phyloP scores from a whole-genome alignment of 2,797 vertebrate genomes.

The Varecia variegata region DNA sequence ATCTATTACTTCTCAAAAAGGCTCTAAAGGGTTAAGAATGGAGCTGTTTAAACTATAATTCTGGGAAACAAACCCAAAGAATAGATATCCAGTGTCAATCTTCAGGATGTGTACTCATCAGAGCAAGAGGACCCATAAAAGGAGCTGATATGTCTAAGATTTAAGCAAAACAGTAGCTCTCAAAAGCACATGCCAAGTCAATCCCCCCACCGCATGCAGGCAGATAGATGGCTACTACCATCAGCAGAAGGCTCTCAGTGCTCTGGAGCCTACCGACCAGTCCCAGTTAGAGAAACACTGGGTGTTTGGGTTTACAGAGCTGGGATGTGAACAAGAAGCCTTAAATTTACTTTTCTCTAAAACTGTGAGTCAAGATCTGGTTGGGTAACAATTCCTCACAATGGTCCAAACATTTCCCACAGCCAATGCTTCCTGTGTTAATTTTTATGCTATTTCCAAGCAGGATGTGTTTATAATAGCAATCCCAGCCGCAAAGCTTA shows the following conservation, averaged over 20 bases:
- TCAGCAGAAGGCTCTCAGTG: background rate
- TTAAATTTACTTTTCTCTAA: background rate
- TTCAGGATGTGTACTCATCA: background rate
- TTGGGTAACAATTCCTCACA: background rate
- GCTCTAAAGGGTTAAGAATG: background rate
- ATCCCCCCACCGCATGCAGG: background rate
- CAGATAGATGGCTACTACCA: background rate
- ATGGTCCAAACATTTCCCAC: background rate
- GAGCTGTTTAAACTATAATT: background rate
- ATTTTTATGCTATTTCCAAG: background rate
- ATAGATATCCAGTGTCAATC: background rate
- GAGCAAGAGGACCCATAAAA: background rate
- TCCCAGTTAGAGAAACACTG: background rate
- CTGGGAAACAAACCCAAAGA: background rate
- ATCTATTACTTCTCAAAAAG: background rate
- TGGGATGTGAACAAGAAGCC: background rate
- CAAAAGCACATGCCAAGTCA: background rate
- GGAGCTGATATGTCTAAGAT: background rate
- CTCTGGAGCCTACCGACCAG: background rate
- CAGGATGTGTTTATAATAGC: background rate
- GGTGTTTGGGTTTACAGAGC: background rate
- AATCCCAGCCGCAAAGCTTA: background rate
- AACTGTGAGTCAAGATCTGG: background rate
- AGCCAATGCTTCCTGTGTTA: background rate
- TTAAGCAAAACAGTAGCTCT: background rate